Base-by-base conservation (phyloP, 2,797 vertebrate species). In the Hoplostethus atlanticus region DNA sequence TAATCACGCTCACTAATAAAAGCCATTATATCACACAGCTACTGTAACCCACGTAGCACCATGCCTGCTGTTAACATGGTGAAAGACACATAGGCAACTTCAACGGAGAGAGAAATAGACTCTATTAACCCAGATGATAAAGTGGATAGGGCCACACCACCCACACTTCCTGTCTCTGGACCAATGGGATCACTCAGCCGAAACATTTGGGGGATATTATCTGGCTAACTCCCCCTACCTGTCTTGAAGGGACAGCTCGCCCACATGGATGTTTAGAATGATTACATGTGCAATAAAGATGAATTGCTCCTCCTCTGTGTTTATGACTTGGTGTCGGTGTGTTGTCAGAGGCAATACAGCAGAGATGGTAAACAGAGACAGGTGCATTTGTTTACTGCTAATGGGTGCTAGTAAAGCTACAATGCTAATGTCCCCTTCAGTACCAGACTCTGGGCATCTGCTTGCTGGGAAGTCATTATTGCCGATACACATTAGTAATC, bases 1-100 rank as follows among this genome's bases (percentile, higher is more conserved):
- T 93, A 94, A 94, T 94, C 91, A 93, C 75, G 76, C 88, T 78
- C 76, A 36, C 92, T 95, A 92, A 94, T 93, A 92, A 90, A 93
- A 89, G 86, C 88, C 91, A 92, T 92, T 92, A 94, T 87, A 92
- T 91, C 83, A 83, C 83, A 91, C 88, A 85, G 91, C 80, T 75
- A 84, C 83, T 81, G 88, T 92, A 91, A 86, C 86, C 85, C 40
- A 65, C 64, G 77, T 65, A 77, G 77, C 81, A 68, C 57, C 68
- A 56, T 76, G 87, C 78, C 83, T 90, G 91, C 84, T 88, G 86
- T 81, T 87, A 83, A 80, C 90, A 75, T 53, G 68, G 47, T 38
- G 75, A 78, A 76, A 68, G 63, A 76, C 61, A 77, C 69, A 60
- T 46, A 65, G 73, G 66, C 50, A 73, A 71, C 59, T 72, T 76